Evolutionary conservation across 2,797 vertebrate species (phyloP), one percentile per base, ranked within the genome.

Genomic region (Silurus lanzhouensis): DNA sequence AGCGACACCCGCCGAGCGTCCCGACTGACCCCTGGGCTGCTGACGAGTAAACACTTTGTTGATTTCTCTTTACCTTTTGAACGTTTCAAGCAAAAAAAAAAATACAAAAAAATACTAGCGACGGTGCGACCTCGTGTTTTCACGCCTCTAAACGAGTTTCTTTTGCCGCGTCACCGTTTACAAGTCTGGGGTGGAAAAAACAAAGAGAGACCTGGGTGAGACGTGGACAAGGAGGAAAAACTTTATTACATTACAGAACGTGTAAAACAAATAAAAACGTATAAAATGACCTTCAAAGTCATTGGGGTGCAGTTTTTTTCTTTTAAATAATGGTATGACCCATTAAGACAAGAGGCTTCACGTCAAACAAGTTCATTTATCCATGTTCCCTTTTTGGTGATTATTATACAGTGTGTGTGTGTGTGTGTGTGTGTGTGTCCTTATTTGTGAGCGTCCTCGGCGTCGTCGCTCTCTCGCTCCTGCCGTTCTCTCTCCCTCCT

Each of bases 401-500:
- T 55, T 55, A 52, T 25, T 25, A 55, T n/a, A 72, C 14, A 4
- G 25, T 25, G 55, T 38, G 55, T 60, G 74, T 25, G 13, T 17
- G 72, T 75, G 48, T 58, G 25, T 17, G 22, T 57, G 22, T n/a
- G 6, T 52, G 64, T 31, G 67, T 70, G 67, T 19, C 31, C 17
- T 72, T 61, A 83, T 46, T 98, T 98, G 94, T 94, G 96, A 89
- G 93, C 81, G 87, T 97, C 96, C 88, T 97, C 96, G 8, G 91
- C 87, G 89, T 97, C 96, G 77, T 98, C 97, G 68, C 94, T 94
- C 87, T 97, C 97, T 91, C 95, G 96, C 94, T 98, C 97, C 91
- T 99, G 97, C 87, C 97, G 95, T 90, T 99, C 97, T 87, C 95
- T 96, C 94, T 99, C 97, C 91, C 97, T 96, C 92, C 97, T 97